Evolutionary conservation across 2,113 vertebrate species (phyloP).

Genomic region (Pelecanoides urinatrix): DNA sequence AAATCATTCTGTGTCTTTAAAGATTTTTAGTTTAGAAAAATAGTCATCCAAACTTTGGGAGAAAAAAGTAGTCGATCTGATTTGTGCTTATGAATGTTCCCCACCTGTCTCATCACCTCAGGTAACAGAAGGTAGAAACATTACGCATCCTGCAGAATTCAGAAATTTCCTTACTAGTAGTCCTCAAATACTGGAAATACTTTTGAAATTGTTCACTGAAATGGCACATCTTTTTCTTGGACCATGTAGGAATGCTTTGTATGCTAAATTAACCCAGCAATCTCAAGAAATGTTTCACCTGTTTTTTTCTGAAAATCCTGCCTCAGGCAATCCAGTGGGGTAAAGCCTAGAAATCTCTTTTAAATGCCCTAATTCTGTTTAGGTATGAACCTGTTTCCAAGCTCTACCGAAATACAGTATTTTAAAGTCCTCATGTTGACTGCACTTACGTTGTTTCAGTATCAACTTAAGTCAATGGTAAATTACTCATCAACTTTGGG

Average conservation of each 20-base stretch:
- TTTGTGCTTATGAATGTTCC: neutral
- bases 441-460: neutral
- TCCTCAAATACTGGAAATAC: neutral
- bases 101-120: neutral
- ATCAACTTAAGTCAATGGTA: neutral
- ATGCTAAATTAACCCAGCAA: neutral
- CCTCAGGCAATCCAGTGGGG: neutral
- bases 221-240: neutral
- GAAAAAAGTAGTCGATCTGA: fast-evolving
- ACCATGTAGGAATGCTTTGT: neutral
- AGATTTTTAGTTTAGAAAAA: neutral
- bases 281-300: neutral
- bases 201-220: neutral
- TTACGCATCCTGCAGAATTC: neutral
- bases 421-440: neutral
- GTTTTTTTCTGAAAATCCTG: neutral
- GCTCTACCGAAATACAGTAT: neutral
- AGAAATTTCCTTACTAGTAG: neutral
- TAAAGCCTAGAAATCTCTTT: neutral
- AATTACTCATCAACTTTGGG: neutral
- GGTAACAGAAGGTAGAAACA: neutral
- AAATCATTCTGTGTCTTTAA: neutral
- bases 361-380: neutral
- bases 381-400: neutral
- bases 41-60: neutral